These are phyloP conservation scores for Petrocephalus sullivani DNA, from an alignment of 2,797 vertebrate genomes.

Conservation along the genomic window DNA sequence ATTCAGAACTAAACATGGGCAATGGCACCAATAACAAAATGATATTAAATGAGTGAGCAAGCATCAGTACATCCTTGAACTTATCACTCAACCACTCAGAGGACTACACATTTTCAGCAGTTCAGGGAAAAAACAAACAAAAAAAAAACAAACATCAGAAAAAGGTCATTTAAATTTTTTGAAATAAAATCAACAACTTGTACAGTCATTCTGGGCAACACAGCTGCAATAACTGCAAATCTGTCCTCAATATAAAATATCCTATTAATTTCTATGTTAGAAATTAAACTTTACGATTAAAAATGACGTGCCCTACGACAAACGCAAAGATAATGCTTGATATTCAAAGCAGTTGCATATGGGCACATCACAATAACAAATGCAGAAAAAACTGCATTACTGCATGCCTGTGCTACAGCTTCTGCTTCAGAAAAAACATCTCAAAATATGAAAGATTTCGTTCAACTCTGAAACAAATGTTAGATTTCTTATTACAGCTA, in stretches of 20 bases:
- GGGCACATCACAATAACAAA: not conserved
- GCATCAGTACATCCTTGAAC: constrained; percentile 34
- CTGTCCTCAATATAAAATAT: not conserved
- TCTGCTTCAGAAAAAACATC: not conserved
- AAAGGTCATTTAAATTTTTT: not conserved
- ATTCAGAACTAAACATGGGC: constrained; percentile 35
- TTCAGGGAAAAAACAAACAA: not conserved
- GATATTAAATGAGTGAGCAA: constrained; percentile 10
- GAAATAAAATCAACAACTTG: not conserved
- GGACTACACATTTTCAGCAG: not conserved
- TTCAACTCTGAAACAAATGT: not conserved
- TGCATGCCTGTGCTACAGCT: not conserved
- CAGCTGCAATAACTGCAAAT: not conserved
- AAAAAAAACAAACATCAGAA: not conserved
- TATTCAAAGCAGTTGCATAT: not conserved
- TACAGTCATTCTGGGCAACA: not conserved
- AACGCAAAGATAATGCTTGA: not conserved
- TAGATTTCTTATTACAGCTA: not conserved
- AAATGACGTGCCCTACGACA: not conserved
- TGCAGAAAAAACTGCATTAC: not conserved
- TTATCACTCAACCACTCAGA: not conserved
- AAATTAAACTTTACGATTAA: not conserved
- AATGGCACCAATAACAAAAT: constrained; percentile 43
- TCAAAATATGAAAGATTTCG: not conserved
- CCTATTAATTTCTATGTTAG: not conserved